A percentile compares a stretch with the other conserved stretches of the same genome.
Evolutionary conservation across 35 echinoderm and acorn worm species (phyloP).

Genomic region (Nesometra sesokonis): DNA sequence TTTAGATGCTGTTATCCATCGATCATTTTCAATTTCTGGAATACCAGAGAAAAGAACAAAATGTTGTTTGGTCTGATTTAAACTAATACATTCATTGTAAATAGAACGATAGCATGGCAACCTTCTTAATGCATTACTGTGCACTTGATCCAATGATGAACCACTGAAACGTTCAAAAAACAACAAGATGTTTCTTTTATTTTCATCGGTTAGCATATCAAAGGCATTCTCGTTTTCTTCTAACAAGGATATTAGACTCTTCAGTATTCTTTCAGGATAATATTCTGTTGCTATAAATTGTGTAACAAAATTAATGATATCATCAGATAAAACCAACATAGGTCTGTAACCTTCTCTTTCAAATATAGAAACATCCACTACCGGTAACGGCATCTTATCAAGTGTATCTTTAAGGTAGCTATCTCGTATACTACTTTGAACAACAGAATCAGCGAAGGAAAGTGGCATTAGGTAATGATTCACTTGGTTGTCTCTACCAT

Average conservation of each 20-base stretch:
- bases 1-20: neutral
- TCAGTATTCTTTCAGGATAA: neutral
- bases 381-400: neutral
- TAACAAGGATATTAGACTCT: neutral
- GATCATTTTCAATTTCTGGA: constrained; percentile 12
- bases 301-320: neutral
- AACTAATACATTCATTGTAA: neutral
- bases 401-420: neutral
- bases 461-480: neutral
- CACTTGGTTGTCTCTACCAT: neutral
- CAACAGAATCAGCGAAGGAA: neutral
- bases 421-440: neutral
- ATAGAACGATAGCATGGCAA: constrained; percentile 44
- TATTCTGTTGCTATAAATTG: neutral
- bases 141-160: neutral
- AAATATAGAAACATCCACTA: neutral
- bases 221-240: neutral
- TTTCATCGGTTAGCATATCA: neutral
- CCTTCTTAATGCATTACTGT: neutral
- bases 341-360: neutral
- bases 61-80: neutral
- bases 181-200: neutral
- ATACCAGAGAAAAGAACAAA: neutral
- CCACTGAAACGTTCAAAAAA: neutral
- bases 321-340: neutral